phyloP scores from a whole-genome alignment of 2,888 invertebrate species.

The Steromphala cineraria region DNA sequence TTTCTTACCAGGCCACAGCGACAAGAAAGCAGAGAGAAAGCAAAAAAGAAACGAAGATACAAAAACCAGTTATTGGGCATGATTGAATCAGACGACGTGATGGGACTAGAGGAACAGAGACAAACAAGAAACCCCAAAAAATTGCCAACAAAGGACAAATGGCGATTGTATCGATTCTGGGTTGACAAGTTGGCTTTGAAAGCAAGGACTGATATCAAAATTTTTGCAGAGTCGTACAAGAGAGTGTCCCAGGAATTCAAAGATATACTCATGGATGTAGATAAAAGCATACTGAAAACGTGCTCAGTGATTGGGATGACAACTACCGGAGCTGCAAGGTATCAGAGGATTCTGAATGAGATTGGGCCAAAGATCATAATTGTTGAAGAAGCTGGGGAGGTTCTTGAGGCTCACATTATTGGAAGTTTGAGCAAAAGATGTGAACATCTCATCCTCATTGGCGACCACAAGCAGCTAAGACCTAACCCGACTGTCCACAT shows the following conservation, averaged over 20 bases:
- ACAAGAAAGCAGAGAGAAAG: conserved; percentile 23
- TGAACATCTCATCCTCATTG: conserved; percentile 89
- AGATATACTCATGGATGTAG: conserved; percentile 57
- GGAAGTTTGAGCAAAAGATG: conserved; percentile 84
- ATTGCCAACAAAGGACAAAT: conserved; percentile 69
- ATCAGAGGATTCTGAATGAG: conserved; percentile 60
- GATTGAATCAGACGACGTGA: conserved; percentile 42
- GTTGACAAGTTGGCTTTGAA: conserved; percentile 44
- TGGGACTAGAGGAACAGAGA: conserved; percentile 54
- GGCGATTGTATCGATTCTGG: conserved; percentile 76
- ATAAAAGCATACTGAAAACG: conserved; percentile 54
- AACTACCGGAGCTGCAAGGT: conserved; percentile 71
- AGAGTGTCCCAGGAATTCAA: conserved; percentile 43
- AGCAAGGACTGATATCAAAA: conserved; percentile 41
- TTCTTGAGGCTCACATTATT: conserved; percentile 88
- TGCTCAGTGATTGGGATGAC: conserved; percentile 68
- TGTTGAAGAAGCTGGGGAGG: conserved; percentile 93
- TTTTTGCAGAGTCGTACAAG: conserved; percentile 51
- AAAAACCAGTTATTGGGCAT: conserved; percentile 41
- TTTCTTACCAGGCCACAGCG: neutral
- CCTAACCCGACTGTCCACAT: conserved; percentile 84
- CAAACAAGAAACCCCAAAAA: conserved; percentile 55
- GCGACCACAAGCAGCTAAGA: conserved; percentile 87
- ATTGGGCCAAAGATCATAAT: conserved; percentile 75
- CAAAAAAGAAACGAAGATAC: conserved; percentile 37